These are phyloP conservation scores for Dicentrarchus labrax DNA, from an alignment of 2,113 vertebrate species.

Conservation along the genomic window DNA sequence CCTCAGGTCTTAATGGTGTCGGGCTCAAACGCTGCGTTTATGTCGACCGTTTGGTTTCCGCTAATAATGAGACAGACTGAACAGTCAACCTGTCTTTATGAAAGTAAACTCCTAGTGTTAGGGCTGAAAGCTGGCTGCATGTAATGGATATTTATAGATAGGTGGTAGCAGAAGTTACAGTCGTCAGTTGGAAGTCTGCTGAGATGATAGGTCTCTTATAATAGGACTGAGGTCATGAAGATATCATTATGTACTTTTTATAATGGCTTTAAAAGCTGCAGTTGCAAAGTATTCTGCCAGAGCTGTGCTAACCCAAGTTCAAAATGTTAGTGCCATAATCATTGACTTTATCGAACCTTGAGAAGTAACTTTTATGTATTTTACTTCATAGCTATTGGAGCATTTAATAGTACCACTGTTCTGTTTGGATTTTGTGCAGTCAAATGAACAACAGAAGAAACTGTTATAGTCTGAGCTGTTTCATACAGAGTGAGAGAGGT, in stretches of 20 bases:
- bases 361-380: background rate
- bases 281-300: background rate
- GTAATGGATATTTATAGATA: slow-evolving; percentile 54
- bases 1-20: slow-evolving; percentile 11
- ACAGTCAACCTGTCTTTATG: slow-evolving; percentile 1
- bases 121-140: slow-evolving; percentile 26
- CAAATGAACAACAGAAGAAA: rapidly evolving
- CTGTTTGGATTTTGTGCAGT: background rate
- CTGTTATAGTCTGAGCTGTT: background rate
- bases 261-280: slow-evolving; percentile 40
- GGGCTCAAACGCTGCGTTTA: background rate
- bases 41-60: background rate
- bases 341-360: background rate
- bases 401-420: background rate
- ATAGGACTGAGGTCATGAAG: slow-evolving; percentile 61
- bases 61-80: slow-evolving; percentile 15
- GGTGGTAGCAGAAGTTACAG: slow-evolving; percentile 45
- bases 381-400: background rate
- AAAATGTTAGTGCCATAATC: background rate
- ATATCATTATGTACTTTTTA: slow-evolving; percentile 48
- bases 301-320: background rate
- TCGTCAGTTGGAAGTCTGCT: slow-evolving; percentile 47
- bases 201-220: slow-evolving; percentile 52
- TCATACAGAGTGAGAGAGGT: background rate
- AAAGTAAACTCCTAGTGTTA: slow-evolving; percentile 8